Evolutionary conservation across 2,888 invertebrate genomes (phyloP).

Genomic region (Athetis lepigone): DNA sequence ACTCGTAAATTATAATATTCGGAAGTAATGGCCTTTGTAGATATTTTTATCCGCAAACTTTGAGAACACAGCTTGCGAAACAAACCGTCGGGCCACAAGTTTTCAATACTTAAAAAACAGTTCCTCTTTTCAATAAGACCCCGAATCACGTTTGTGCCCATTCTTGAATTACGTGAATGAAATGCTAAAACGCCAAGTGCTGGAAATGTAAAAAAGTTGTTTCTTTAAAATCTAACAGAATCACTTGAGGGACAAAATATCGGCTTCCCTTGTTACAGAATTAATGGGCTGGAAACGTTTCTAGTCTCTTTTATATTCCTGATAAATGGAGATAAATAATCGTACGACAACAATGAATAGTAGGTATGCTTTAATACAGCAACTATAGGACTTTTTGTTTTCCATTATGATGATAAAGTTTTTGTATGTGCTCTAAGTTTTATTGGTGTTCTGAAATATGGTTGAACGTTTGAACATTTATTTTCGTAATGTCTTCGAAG

Average conservation of each 20-base stretch:
- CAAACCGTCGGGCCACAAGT: conserved; percentile 38
- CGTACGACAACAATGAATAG: conserved; percentile 24
- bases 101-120: conserved; percentile 49
- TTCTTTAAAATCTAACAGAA: conserved; percentile 29
- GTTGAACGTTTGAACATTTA: conserved; percentile 5
- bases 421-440: conserved; percentile 20
- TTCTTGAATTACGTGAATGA: conserved; percentile 54
- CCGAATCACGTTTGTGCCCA: conserved; percentile 51
- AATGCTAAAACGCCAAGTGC: conserved; percentile 36
- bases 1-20: conserved; percentile 2
- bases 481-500: conserved; percentile 25
- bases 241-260: conserved; percentile 43
- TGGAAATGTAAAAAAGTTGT: conserved; percentile 31
- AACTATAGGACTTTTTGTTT: conserved; percentile 17
- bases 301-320: conserved; percentile 38
- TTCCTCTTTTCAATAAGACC: conserved; percentile 49
- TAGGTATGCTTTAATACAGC: conserved; percentile 16
- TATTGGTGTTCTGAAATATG: conserved; percentile 37
- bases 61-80: conserved; percentile 42
- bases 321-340: conserved; percentile 48
- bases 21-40: neutral
- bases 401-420: conserved; percentile 27
- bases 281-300: conserved; percentile 47
- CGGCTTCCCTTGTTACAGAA: conserved; percentile 43
- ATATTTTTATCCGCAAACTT: conserved; percentile 24